Conservation (phyloP, 2,113 vertebrate species). For the Morone chrysops region DNA sequence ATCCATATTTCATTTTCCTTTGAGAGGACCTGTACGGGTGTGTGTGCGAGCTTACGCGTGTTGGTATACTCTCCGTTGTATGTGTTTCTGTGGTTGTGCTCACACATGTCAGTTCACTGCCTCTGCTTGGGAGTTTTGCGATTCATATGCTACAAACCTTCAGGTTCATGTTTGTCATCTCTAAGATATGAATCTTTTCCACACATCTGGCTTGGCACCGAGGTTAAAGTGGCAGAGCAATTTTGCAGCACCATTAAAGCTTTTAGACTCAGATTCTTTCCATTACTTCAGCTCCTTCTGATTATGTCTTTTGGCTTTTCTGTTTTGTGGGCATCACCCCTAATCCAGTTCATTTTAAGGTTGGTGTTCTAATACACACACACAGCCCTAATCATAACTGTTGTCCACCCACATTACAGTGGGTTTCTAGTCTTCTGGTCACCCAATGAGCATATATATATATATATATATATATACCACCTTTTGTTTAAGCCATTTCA, state of each 20-base stretch:
- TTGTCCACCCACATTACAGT: too few species aligned
- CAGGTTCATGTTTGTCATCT: constrained; percentile 49
- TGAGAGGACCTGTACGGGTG: constrained; percentile 75
- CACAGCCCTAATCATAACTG: too few species aligned
- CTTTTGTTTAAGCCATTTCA: not conserved
- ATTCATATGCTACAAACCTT: constrained; percentile 52
- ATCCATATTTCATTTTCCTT: constrained; percentile 78
- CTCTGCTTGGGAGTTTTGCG: constrained; percentile 51
- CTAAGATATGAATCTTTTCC: constrained; percentile 58
- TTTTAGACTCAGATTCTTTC: constrained; percentile 62
- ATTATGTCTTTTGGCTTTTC: constrained; percentile 54
- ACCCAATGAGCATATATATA: too few species aligned
- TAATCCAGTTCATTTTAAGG: constrained; percentile 27
- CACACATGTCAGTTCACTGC: constrained; percentile 49
- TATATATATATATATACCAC: too few species aligned
- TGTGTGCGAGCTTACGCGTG: constrained; percentile 60
- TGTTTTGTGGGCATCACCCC: constrained; percentile 42
- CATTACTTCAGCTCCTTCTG: constrained; percentile 55
- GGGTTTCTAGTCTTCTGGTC: not conserved
- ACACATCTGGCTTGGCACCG: constrained; percentile 60
- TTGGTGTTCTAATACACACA: constrained; percentile 15
- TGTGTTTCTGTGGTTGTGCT: constrained; percentile 46
- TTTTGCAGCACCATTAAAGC: constrained; percentile 60
- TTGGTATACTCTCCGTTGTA: constrained; percentile 44
- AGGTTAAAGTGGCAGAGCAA: constrained; percentile 59